These are phyloP conservation scores for Hemibagrus wyckioides DNA, from an alignment of 2,113 vertebrate species.

Conservation along the genomic window DNA sequence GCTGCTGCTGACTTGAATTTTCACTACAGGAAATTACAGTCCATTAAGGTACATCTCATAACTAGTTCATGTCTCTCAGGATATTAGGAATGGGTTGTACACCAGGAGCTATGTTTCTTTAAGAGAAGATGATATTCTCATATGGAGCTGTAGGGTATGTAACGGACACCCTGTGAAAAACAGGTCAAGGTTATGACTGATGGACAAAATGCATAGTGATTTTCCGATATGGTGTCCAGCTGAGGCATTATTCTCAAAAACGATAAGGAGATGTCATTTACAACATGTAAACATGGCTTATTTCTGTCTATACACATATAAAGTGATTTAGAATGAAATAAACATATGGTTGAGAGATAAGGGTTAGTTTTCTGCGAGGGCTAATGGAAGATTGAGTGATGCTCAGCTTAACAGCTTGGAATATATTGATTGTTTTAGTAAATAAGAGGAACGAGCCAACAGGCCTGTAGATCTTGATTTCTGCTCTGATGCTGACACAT, in stretches of 20 bases:
- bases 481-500: background rate
- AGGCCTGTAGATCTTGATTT: background rate
- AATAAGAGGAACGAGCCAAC: background rate
- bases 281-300: background rate
- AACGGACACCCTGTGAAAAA: background rate
- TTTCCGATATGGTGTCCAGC: conserved; percentile 22
- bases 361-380: background rate
- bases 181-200: background rate
- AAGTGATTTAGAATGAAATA: background rate
- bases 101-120: background rate
- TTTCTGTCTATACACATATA: background rate
- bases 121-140: background rate
- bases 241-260: background rate
- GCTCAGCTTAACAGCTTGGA: background rate
- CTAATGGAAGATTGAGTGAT: background rate
- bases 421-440: background rate
- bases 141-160: background rate
- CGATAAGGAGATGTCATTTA: background rate
- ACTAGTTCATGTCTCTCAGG: background rate
- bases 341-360: background rate
- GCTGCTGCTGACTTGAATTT: too few species aligned
- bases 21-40: too few species aligned
- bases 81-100: background rate
- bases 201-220: background rate
- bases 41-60: too few species aligned